Evolutionary conservation across 2,888 invertebrate genomes (phyloP).

Genomic region (Subacronicta megacephala): DNA sequence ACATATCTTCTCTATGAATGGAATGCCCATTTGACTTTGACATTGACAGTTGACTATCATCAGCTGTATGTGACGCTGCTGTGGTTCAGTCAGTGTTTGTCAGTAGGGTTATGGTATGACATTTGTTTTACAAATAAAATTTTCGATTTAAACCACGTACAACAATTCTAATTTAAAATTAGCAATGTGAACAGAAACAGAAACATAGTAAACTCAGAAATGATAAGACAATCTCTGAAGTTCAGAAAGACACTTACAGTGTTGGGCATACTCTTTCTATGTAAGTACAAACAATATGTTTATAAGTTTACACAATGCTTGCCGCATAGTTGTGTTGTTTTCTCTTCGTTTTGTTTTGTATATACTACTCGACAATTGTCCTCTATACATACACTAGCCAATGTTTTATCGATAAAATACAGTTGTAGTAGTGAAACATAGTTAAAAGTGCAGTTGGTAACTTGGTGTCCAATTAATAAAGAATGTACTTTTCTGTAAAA

Average conservation of each 20-base stretch:
- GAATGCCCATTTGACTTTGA: too few species aligned
- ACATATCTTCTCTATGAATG: too few species aligned
- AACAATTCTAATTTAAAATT: constrained; percentile 49
- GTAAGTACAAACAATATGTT: constrained; percentile 71
- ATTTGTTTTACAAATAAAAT: constrained; percentile 25
- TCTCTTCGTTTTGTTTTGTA: constrained; percentile 25
- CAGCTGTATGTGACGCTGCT: too few species aligned
- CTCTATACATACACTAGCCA: constrained; percentile 4
- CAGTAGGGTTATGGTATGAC: constrained; percentile 20
- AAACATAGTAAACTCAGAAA: constrained; percentile 71
- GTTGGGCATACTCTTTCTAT: constrained; percentile 72
- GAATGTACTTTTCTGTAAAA: constrained; percentile 11
- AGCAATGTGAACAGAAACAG: constrained; percentile 74
- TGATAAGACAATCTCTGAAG: constrained; percentile 84
- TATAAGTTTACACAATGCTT: constrained; percentile 40
- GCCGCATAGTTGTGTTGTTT: constrained; percentile 43
- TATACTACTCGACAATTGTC: constrained; percentile 8
- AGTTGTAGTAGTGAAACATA: constrained; percentile 3
- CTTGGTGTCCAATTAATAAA: neutral
- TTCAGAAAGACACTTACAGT: constrained; percentile 81
- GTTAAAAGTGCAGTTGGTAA: neutral
- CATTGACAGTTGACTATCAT: constrained; percentile 28
- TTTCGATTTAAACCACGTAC: constrained; percentile 39
- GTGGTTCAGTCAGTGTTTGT: too few species aligned
- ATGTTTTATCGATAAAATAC: constrained; percentile 9